phyloP scores from a whole-genome alignment of 1,140 invertebrate species.

The Apis dorsata region DNA sequence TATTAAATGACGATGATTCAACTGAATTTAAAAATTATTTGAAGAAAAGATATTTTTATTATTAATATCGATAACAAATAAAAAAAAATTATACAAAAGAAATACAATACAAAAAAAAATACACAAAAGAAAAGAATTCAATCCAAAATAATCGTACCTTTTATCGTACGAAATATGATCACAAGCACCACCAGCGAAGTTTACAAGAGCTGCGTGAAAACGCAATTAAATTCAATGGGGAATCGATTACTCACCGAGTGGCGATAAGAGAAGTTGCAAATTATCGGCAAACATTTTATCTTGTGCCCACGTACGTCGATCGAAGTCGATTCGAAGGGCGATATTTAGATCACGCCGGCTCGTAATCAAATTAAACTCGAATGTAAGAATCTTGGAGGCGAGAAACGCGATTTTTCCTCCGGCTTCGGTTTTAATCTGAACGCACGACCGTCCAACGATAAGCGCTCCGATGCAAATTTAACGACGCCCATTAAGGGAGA shows the following conservation, averaged over 20 bases:
- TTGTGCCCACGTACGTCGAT: background rate
- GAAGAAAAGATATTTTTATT: too few relatives aligned
- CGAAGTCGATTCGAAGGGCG: background rate
- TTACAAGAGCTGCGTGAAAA: background rate
- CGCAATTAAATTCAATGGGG: constrained; percentile 13
- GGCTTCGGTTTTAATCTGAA: constrained; percentile 16
- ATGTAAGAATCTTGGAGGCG: constrained; percentile 15
- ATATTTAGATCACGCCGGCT: background rate
- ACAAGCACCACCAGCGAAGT: background rate
- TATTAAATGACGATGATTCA: too few relatives aligned
- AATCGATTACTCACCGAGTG: background rate
- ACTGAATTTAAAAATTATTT: too few relatives aligned
- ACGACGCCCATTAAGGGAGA: constrained; percentile 52
- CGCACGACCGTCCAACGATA: constrained; percentile 17
- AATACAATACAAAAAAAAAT: background rate
- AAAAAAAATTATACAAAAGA: background rate
- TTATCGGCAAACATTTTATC: constrained; percentile 1
- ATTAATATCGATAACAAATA: background rate
- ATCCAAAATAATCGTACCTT: background rate
- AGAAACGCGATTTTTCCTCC: constrained; percentile 32
- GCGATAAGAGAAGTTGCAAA: background rate
- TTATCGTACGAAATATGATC: background rate
- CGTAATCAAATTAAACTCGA: constrained; percentile 20
- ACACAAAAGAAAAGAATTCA: background rate
- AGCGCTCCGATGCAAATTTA: constrained; percentile 42